Evolutionary conservation across 2,113 vertebrate genomes (phyloP).

Genomic region (Bufo gargarizans): DNA sequence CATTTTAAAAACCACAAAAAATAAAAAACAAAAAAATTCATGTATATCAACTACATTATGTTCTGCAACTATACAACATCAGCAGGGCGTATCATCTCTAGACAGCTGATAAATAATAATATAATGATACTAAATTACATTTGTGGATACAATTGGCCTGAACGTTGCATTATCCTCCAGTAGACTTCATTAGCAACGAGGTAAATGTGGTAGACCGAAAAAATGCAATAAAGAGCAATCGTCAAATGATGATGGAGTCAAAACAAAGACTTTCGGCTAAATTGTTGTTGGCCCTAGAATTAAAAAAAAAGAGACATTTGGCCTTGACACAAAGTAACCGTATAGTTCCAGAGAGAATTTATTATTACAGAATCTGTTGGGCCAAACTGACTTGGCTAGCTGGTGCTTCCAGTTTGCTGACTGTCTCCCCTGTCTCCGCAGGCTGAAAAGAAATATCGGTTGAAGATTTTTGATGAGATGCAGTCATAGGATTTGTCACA

Average conservation of each 20-base stretch:
- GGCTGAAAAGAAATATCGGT: neutral
- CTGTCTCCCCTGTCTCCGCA: neutral
- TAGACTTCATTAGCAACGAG: constrained; percentile 32
- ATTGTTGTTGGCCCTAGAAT: neutral
- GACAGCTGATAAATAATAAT: neutral
- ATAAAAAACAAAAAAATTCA: neutral
- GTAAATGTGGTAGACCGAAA: constrained; percentile 32
- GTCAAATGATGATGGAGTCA: constrained; percentile 35
- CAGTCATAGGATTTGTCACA: neutral
- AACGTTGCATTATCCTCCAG: neutral
- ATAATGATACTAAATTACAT: neutral
- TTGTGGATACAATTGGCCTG: neutral
- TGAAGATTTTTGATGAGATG: neutral
- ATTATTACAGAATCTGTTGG: constrained; percentile 5
- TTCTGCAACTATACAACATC: neutral
- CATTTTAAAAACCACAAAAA: neutral
- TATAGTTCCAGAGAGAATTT: neutral
- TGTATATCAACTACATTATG: neutral
- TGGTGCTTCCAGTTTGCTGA: neutral
- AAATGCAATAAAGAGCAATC: constrained; percentile 29
- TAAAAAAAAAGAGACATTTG: neutral
- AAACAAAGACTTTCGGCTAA: constrained; percentile 7
- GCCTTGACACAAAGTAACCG: constrained; percentile 32
- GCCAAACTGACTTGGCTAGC: constrained; percentile 15
- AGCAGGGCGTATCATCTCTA: neutral